These are phyloP conservation scores for Capreolus pygargus DNA, from an alignment of 2,113 vertebrate genomes.

Conservation along the genomic window DNA sequence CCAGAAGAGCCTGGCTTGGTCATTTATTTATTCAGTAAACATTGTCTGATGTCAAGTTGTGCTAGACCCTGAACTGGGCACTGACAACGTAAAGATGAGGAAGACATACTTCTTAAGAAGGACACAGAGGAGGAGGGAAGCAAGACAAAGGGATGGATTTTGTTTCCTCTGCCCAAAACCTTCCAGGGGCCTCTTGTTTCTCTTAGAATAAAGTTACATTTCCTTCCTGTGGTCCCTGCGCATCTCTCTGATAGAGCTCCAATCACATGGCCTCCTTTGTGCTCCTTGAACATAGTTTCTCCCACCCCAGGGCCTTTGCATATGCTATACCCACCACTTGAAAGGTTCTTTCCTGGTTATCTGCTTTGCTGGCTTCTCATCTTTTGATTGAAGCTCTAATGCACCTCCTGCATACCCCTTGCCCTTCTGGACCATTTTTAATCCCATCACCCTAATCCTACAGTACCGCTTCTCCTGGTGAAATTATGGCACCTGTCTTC, in stretches of 20 bases:
- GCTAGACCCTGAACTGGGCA: not conserved
- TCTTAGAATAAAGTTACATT: not conserved
- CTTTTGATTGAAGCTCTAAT: not conserved
- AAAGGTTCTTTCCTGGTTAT: not conserved
- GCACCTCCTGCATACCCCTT: not conserved
- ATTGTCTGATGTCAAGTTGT: not conserved
- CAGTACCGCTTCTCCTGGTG: not conserved
- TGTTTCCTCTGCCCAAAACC: not conserved
- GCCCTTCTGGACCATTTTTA: not conserved
- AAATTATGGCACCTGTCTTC: not conserved
- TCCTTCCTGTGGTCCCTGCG: not conserved
- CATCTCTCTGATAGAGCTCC: not conserved
- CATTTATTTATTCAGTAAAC: not conserved
- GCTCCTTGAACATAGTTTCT: not conserved
- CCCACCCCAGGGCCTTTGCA: slow-evolving; percentile 12
- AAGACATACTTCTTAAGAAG: not conserved
- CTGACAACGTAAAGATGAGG: not conserved
- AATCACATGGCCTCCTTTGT: not conserved
- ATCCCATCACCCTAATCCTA: not conserved
- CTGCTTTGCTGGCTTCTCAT: not conserved
- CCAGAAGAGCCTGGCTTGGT: not conserved
- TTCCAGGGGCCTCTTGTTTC: not conserved
- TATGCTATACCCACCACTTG: not conserved
- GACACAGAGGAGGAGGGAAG: not conserved
- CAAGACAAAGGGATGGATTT: not conserved